phyloP scores from a whole-genome alignment of 2,797 vertebrate genomes.

The Masticophis lateralis region DNA sequence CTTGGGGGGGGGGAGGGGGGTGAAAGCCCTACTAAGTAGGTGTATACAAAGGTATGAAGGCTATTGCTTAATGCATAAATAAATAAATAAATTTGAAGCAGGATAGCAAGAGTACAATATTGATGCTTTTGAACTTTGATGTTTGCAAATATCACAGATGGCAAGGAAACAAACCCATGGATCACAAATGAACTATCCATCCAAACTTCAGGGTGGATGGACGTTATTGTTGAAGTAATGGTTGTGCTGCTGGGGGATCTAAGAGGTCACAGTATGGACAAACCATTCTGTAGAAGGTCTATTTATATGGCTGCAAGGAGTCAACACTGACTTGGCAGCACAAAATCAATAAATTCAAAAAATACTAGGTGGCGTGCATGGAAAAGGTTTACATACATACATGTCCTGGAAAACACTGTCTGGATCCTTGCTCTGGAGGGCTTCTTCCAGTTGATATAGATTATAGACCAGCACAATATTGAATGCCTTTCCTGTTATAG shows the following conservation, averaged over 20 bases:
- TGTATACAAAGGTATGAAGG: too few species aligned
- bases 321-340: background rate
- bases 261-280: background rate
- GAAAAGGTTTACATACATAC: background rate
- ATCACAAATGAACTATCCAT: background rate
- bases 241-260: background rate
- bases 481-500: background rate
- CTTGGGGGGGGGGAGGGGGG: too few species aligned
- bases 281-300: background rate
- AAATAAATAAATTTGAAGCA: background rate
- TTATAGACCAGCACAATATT: background rate
- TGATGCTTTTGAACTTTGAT: background rate
- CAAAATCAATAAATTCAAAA: background rate
- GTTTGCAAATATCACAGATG: background rate
- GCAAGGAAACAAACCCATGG: background rate
- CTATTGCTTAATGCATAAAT: too few species aligned
- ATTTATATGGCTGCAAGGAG: background rate
- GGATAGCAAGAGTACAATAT: background rate
- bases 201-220: background rate
- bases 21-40: too few species aligned
- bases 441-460: background rate
- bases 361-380: background rate
- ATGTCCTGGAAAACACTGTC: background rate
- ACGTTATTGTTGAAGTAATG: background rate
- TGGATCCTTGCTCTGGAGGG: background rate